phyloP scores from a whole-genome alignment of 2,888 invertebrate species.

The Pandemis corylana region DNA sequence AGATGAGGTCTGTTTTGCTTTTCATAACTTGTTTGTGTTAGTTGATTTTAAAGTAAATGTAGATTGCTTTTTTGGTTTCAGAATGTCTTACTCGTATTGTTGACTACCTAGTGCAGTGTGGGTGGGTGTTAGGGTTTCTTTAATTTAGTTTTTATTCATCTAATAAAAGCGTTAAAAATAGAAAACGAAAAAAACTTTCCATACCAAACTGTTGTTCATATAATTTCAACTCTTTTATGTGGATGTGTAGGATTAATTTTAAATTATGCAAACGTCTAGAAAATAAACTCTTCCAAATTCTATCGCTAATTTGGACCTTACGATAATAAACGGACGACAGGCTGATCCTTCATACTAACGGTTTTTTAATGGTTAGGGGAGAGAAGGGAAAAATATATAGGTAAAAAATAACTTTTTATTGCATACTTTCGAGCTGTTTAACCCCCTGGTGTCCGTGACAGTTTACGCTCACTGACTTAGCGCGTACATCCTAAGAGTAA shows the following conservation, averaged over 20 bases:
- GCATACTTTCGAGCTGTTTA: not conserved
- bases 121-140: no score
- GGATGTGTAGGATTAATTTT: no score
- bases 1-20: not conserved
- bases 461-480: conserved; percentile 12
- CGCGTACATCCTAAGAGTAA: conserved; percentile 12
- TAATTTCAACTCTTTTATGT: no score
- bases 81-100: not conserved
- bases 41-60: not conserved
- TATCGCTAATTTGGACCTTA: no score
- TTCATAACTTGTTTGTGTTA: not conserved
- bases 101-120: no score
- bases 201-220: no score
- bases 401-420: not conserved
- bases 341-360: not conserved
- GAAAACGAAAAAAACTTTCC: no score
- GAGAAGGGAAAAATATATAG: not conserved
- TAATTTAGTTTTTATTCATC: no score
- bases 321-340: not conserved
- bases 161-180: no score
- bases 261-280: no score
- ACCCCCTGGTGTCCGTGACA: conserved; percentile 1
- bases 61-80: not conserved
- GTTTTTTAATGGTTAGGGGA: not conserved
- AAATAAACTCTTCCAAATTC: not conserved